These are phyloP conservation scores for Ciconia maguari DNA, from an alignment of 2,113 vertebrate species.

Conservation along the genomic window DNA sequence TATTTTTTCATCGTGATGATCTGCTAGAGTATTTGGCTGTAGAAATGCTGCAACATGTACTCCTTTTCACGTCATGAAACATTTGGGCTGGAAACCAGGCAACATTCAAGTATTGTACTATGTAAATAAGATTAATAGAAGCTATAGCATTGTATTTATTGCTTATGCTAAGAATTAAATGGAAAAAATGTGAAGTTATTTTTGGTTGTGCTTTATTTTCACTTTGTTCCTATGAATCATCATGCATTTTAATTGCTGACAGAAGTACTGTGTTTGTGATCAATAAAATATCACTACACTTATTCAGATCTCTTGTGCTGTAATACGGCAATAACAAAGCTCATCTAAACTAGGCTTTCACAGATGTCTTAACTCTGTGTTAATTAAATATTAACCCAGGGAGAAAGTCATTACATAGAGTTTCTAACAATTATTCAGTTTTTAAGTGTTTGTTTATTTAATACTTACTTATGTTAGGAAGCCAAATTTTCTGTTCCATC, in stretches of 20 bases:
- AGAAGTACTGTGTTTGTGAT: conserved; percentile 18
- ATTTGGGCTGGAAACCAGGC: conserved; percentile 68
- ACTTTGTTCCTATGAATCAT: conserved; percentile 25
- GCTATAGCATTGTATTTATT: conserved; percentile 64
- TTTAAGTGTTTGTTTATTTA: neutral
- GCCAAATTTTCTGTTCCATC: neutral
- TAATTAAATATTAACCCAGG: neutral
- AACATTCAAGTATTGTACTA: conserved; percentile 22
- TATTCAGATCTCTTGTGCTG: neutral
- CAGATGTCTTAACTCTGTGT: neutral
- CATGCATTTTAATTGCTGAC: conserved; percentile 47
- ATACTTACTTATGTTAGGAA: neutral
- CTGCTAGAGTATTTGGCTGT: neutral
- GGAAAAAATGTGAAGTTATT: conserved; percentile 63
- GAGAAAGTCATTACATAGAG: neutral
- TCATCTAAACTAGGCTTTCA: neutral
- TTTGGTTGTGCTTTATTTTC: conserved; percentile 57
- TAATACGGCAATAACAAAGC: neutral
- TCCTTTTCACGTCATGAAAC: neutral
- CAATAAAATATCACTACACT: conserved; percentile 54
- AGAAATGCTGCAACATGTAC: neutral
- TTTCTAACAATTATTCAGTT: neutral
- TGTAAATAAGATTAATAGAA: conserved; percentile 59
- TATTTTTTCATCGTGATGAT: neutral
- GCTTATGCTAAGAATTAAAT: conserved; percentile 31